phyloP scores from a whole-genome alignment of 2,113 vertebrate genomes.

The Clinocottus analis region DNA sequence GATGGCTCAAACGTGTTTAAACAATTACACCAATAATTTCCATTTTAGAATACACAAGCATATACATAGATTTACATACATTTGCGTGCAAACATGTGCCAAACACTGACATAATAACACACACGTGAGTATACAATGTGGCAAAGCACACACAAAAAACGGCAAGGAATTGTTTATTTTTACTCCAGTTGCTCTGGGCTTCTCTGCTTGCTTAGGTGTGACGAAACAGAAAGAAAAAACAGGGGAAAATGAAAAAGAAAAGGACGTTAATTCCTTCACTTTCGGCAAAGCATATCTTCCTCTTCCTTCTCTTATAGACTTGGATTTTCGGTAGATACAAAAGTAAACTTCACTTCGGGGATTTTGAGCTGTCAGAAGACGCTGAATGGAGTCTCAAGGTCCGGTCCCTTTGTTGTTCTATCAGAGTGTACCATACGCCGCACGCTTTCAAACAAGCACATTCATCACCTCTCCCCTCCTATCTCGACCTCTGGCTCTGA shows the following conservation, averaged over 20 bases:
- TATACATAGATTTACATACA: constrained; percentile 58
- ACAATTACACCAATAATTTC: constrained; percentile 84
- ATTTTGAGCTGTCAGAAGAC: constrained; percentile 19
- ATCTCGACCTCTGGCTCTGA: constrained; percentile 55
- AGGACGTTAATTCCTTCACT: constrained; percentile 11
- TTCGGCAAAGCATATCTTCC: constrained; percentile 9
- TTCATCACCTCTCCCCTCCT: constrained; percentile 71
- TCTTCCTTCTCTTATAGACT: constrained; percentile 1
- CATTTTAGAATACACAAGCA: constrained; percentile 63
- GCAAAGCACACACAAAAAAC: constrained; percentile 4
- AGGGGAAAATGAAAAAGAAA: background rate
- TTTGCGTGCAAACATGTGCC: constrained; percentile 31
- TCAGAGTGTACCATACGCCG: constrained; percentile 24
- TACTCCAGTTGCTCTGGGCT: constrained; percentile 56
- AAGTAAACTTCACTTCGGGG: constrained; percentile 1
- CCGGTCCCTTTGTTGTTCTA: constrained; percentile 38
- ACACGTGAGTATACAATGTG: background rate
- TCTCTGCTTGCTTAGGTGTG: constrained; percentile 60
- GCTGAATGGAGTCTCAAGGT: constrained; percentile 39
- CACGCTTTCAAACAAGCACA: constrained; percentile 48
- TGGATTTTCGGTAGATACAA: constrained; percentile 26
- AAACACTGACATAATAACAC: constrained; percentile 4
- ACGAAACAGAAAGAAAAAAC: constrained; percentile 29
- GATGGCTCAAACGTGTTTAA: constrained; percentile 86
- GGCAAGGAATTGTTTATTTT: constrained; percentile 57